Evolutionary conservation across 1,140 invertebrate species (phyloP).

Genomic region (Camponotus floridanus): DNA sequence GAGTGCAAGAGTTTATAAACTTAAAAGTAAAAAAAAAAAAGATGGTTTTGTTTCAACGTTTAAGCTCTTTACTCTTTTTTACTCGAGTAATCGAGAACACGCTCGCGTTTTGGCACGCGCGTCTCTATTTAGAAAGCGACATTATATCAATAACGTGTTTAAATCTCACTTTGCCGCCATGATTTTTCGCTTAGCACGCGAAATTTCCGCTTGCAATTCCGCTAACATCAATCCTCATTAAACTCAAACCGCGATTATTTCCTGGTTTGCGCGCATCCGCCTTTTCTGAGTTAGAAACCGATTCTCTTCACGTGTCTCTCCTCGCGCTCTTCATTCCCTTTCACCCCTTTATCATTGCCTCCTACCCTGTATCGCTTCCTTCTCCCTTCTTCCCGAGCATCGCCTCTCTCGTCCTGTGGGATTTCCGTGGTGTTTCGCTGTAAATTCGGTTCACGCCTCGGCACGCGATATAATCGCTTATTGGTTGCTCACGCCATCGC

Average conservation of each 20-base stretch:
- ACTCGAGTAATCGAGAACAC: background rate
- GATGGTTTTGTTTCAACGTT: background rate
- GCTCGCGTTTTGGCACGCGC: background rate
- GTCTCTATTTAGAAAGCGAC: background rate
- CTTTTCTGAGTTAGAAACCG: constrained; percentile 26
- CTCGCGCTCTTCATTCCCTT: background rate
- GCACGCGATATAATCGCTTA: constrained; percentile 3
- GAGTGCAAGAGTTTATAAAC: background rate
- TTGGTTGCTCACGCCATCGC: background rate
- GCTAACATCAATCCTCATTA: background rate
- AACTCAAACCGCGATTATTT: background rate
- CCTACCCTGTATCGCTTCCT: background rate
- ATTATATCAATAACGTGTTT: constrained; percentile 34
- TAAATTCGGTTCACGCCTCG: constrained; percentile 19
- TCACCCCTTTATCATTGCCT: background rate
- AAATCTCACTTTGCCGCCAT: background rate
- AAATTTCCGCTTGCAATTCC: constrained; percentile 16
- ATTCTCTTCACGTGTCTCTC: background rate
- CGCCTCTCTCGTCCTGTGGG: background rate
- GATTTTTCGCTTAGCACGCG: constrained; percentile 2
- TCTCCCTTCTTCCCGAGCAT: background rate
- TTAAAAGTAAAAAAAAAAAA: background rate
- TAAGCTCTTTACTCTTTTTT: background rate
- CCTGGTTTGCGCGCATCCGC: background rate
- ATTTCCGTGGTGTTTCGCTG: background rate